A percentile compares a stretch with the other conserved stretches of the same genome.
Conservation (phyloP, 2,888 invertebrate genomes). For the Brachypterus glaber region DNA sequence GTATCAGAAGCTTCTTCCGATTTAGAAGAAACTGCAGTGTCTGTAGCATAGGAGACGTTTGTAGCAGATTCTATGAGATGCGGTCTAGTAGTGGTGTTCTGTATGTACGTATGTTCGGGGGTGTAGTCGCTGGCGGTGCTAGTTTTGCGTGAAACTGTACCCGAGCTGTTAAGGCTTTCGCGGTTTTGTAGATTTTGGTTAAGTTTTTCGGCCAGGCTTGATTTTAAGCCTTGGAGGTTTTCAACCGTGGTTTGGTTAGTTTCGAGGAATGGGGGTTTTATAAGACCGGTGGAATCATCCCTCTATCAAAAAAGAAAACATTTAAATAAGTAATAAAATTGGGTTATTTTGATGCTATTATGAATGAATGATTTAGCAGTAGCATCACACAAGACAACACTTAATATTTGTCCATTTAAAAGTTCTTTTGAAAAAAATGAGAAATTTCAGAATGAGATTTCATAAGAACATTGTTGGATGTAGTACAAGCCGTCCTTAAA, state of each 20-base stretch:
- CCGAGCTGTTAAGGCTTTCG: constrained; percentile 40
- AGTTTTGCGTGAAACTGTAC: constrained; percentile 46
- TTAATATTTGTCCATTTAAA: too few species aligned
- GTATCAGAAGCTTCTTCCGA: too few species aligned
- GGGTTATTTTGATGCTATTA: too few species aligned
- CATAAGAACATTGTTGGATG: too few species aligned
- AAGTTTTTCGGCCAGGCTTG: constrained; percentile 35
- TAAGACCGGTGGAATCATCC: constrained; percentile 31
- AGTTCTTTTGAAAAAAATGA: too few species aligned
- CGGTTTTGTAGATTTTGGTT: constrained; percentile 32
- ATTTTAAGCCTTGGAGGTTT: constrained; percentile 31
- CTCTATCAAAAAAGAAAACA: constrained; percentile 23
- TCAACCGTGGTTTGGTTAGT: constrained; percentile 14
- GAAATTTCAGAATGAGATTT: too few species aligned
- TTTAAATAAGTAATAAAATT: too few species aligned
- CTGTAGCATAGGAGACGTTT: constrained; percentile 28
- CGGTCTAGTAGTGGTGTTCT: constrained; percentile 24
- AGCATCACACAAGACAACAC: too few species aligned
- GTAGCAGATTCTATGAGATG: constrained; percentile 23
- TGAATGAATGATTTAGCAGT: too few species aligned
- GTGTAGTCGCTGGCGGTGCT: constrained; percentile 50
- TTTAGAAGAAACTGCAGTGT: constrained; percentile 21
- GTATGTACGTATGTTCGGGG: constrained; percentile 44
- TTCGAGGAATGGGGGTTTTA: constrained; percentile 24
- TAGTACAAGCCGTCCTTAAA: too few species aligned